Base-by-base conservation (phyloP, 2,888 invertebrate genomes). In the Griposia aprilina region DNA sequence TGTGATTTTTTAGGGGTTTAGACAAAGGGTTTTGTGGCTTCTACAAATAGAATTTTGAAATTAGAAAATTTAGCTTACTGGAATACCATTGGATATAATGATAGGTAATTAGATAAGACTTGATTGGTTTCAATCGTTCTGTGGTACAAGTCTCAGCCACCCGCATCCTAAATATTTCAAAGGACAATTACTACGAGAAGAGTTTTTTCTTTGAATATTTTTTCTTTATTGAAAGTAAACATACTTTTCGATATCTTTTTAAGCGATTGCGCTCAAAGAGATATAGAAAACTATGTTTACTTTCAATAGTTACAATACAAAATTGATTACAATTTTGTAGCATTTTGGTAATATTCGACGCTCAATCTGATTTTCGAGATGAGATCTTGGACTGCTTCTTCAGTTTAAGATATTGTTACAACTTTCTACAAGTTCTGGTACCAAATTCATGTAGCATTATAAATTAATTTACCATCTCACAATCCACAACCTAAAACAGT, bases 391-490 rank as follows among this genome's bases (percentile, higher is more conserved):
- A 36, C 20, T 13, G 7, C 6, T 45, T 57, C 17, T 20, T 36
- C 45, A n/a, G 17, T 17, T 23, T 23, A n/a, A 17, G 11, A 72
- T 6, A 5, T 48, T n/a, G 13, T 74, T 45, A n/a, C 20, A 45
- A n/a, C 23, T 55, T 3, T 55, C 17, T 41, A 41, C n/a, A 30
- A 13, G 3, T 76, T 48, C 11, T 55, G 8, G 17, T 7, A 48
- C 15, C 36, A 63, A 71, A 78, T 57, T 52, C 41, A 83, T 50
- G 23, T 23, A 52, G 10, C 23, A 66, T 48, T 30, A 73, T 62
- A 82, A 60, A 82, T 80, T 45, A 67, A 80, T 84, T 62, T 74
- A 69, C 66, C n/a, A 59, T 59, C 69, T 59, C 20, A n/a, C 13
- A 68, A 82, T 60, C 57, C 65, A 78, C 59, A 83, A 66, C 62